Evolutionary conservation across 2,113 vertebrate species (phyloP), one percentile per base, ranked within the genome.

Genomic region (Engraulis encrasicolus): DNA sequence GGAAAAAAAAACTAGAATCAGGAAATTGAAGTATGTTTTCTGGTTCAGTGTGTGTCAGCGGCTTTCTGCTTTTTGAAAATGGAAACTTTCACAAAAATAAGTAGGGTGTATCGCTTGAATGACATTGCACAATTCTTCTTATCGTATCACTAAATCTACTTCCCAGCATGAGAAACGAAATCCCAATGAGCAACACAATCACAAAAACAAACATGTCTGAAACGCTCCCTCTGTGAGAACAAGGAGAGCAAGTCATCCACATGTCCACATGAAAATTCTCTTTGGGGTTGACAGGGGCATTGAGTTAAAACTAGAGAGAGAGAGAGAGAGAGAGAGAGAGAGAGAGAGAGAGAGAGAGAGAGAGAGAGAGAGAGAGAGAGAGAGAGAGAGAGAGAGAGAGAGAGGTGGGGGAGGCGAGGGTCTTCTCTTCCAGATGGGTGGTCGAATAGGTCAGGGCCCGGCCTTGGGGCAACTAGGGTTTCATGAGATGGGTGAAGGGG

Each of bases 381-480:
- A n/a, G n/a, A n/a, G n/a, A n/a, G n/a, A n/a, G n/a, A n/a, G n/a
- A n/a, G n/a, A n/a, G n/a, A n/a, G n/a, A n/a, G n/a, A 11, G n/a
- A 3, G 5, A 74, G 31, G 15, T n/a, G 66, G 66, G 66, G 66
- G 27, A 34, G 66, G 66, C 14, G 27, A 74, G 31, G 34, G 14
- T 74, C 66, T 74, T 74, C 66, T 74, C 66, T 74, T 74, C 66
- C 66, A 74, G 66, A 74, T 74, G 66, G 66, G 66, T 74, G 66
- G 66, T 74, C 23, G 66, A 74, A 31, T 74, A 34, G 66, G 66
- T 74, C 66, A 74, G 12, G 14, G 27, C 11, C 31, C 31, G 34
- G 66, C 66, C 66, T 34, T 34, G 34, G 66, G 66, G 66, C 23
- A 74, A 34, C 66, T 74, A 5, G 66, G 31, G 66, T n/a, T n/a